These are phyloP conservation scores for Cephus pulcher DNA, from an alignment of 2,888 invertebrate genomes.

Conservation along the genomic window DNA sequence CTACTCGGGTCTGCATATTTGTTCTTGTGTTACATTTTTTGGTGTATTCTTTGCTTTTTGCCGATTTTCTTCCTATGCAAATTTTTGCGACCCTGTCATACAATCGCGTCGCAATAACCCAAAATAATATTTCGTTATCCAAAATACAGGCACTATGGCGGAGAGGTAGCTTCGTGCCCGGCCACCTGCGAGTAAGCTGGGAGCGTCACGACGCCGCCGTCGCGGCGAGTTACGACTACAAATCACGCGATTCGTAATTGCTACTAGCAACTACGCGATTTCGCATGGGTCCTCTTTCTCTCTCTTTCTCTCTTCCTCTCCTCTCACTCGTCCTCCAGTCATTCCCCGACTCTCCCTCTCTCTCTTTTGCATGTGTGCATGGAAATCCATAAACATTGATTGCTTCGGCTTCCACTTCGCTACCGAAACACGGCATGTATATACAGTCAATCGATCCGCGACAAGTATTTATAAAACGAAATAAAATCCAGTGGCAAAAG, in stretches of 20 bases:
- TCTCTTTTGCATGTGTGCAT: slow-evolving; percentile 41
- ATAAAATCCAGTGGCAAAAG: slow-evolving; percentile 14
- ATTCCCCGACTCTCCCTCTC: slow-evolving; percentile 17
- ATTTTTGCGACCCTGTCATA: neutral
- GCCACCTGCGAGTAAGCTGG: slow-evolving; percentile 60
- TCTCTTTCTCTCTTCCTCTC: slow-evolving; percentile 24
- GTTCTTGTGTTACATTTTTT: too few species aligned
- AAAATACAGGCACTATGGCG: slow-evolving; percentile 43
- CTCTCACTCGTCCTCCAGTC: slow-evolving; percentile 6
- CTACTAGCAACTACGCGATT: slow-evolving; percentile 61
- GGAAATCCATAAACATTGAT: slow-evolving; percentile 62
- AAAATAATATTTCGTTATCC: slow-evolving; percentile 51
- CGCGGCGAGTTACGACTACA: slow-evolving; percentile 64
- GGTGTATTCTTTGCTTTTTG: neutral
- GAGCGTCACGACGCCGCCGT: slow-evolving; percentile 66
- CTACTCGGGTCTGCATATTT: too few species aligned
- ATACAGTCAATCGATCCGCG: neutral
- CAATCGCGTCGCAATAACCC: slow-evolving; percentile 14
- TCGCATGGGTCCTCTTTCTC: slow-evolving; percentile 39
- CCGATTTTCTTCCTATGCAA: neutral
- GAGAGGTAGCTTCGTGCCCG: slow-evolving; percentile 56
- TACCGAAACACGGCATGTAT: slow-evolving; percentile 2
- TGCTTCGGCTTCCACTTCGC: slow-evolving; percentile 36
- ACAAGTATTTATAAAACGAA: neutral
- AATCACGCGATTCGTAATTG: slow-evolving; percentile 67